Base-by-base conservation (phyloP, 1,140 invertebrate genomes). In the Ceratosolen fusciceps region DNA sequence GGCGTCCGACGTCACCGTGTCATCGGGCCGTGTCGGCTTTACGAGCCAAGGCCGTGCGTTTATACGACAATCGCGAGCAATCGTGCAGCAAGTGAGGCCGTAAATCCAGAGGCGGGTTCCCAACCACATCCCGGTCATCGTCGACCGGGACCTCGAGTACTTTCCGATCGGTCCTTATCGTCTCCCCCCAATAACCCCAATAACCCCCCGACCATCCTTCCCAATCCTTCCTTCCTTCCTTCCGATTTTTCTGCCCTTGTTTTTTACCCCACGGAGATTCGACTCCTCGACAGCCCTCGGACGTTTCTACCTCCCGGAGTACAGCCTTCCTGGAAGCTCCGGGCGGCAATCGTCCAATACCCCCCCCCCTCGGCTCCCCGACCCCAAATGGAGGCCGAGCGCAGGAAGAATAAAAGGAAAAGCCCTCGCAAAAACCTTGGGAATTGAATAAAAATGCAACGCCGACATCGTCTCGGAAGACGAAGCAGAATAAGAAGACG, bases 21-120 rank as follows among this genome's bases (percentile, higher is more conserved):
- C 79, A 80, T 80, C 79, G 74, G 79, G 74, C 73, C 79, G 79
- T 14, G 65, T 39, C 26, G 21, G 74, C 68, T 82, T 90, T 90
- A 90, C 86, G 89, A 90, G 85, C 84, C 89, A 90, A 90, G 89
- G 89, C 87, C 89, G 88, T 88, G 86, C 87, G 88, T 87, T n/a
- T 87, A 87, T 85, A 87, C 84, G 85, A 83, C 87, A 87, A 88
- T 90, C 88, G 87, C 84, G 83, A 86, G 85, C 88, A 88, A 90
- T 90, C 89, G 89, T 89, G 86, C 85, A 83, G 82, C 85, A 84
- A 85, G 83, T 85, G 85, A 85, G 83, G 87, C 88, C 89, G 86
- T 90, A 90, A 90, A 90, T 90, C 82, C 85, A 75, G 81, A 39
- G 81, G 79, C 84, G 85, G 87, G 86, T 89, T 90, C 89, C 87